Evolutionary conservation across 2,113 vertebrate genomes (phyloP), one percentile per base, ranked within the genome.

Genomic region (Martes martes): DNA sequence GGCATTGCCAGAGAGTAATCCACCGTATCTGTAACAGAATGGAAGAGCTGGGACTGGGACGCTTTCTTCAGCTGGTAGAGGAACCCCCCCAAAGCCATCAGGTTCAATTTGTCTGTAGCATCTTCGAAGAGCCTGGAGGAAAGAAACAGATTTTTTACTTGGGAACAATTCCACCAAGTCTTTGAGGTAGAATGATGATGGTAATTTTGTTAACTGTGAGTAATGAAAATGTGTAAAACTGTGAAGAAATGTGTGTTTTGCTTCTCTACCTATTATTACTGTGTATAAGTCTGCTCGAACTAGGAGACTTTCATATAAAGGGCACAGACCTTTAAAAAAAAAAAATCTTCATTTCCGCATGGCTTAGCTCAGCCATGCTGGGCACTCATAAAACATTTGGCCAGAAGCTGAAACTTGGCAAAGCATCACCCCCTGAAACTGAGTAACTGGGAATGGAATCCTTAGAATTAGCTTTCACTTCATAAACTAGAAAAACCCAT

Each of bases 1-100:
- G 99, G 99, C 99, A 99, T 99, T 26, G 99, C 99, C 95, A 99
- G 98, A 0, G 99, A 99, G 91, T 99, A 99, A 95, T 99, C 99
- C 31, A 99, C 99, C 0, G 99, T 99, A 63, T 99, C 99, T 0
- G 99, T 99, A 7, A 99, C 99, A 0, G 99, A 99, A 98, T 99
- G 99, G 88, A 99, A 99, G 73, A 99, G 99, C 97, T 99, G 99
- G 24, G 99, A 99, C 98, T 99, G 99, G 11, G 99, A 99, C 0
- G 99, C 99, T 97, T 99, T 99, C 78, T 99, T 99, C 87, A 99
- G 98, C 98, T 99, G 99, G 98, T 99, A 99, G 92, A 99, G 99
- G 97, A 99, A 99, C 4, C 99, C 99, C 90, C 99, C 99, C 92
- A 99, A 95, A 24, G 99, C 99, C 0, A 98, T 98, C 95, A 99